Percentiles rank a stretch among this genome's conserved stretches.
These are phyloP conservation scores for Squalus acanthias DNA, from an alignment of 2,797 vertebrate genomes.

Conservation along the genomic window DNA sequence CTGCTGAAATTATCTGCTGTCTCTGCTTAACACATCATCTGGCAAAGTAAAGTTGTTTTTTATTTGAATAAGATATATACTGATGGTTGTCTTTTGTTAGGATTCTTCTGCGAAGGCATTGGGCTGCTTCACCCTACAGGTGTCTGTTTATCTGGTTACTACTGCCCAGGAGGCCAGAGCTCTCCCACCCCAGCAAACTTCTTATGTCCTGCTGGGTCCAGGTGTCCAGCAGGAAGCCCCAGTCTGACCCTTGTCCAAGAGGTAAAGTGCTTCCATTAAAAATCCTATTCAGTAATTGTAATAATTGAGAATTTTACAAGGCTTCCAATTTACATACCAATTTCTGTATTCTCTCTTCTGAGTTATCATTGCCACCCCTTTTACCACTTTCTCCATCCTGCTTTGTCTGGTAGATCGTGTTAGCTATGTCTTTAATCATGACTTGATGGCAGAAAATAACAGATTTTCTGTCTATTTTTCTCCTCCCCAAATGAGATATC, in stretches of 20 bases:
- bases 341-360: neutral
- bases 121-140: neutral
- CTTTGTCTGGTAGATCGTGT: neutral
- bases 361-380: neutral
- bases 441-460: neutral
- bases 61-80: neutral
- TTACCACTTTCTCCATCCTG: neutral
- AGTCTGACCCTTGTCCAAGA: neutral
- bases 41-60: no score
- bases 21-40: neutral
- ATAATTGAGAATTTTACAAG: neutral
- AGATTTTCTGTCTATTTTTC: neutral
- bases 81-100: neutral
- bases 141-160: neutral
- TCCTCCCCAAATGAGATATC: neutral
- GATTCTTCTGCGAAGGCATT: conserved; percentile 16
- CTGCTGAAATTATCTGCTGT: neutral
- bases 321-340: neutral
- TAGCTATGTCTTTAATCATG: neutral
- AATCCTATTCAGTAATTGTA: neutral
- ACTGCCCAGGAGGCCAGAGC: conserved; percentile 16
- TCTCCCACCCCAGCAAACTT: neutral
- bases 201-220: neutral
- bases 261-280: neutral
- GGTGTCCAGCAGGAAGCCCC: conserved; percentile 20